A percentile compares a stretch with the other conserved stretches of the same genome.
These are phyloP conservation scores for Coccyzus lansbergi DNA, from an alignment of 2,797 vertebrate genomes.

Conservation along the genomic window DNA sequence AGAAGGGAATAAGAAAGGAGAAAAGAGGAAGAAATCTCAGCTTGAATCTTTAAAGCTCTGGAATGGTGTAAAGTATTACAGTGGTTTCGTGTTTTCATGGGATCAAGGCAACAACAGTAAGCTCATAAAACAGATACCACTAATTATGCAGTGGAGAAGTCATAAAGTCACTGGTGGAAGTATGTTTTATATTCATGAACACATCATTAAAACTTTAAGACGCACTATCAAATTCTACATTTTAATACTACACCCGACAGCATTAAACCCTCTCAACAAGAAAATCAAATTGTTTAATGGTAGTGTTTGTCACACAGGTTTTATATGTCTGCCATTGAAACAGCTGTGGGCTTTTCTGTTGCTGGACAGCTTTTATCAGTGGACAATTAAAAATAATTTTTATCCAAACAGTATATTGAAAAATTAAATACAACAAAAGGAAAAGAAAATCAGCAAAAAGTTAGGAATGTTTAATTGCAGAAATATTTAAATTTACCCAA, in stretches of 20 bases:
- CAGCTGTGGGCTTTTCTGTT: slow-evolving; percentile 72
- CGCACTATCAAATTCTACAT: slow-evolving; percentile 83
- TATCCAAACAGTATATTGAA: not conserved
- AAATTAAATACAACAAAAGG: not conserved
- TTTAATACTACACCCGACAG: slow-evolving; percentile 82
- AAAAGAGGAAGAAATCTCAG: slow-evolving; percentile 45
- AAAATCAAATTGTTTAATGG: slow-evolving; percentile 84
- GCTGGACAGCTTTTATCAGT: slow-evolving; percentile 55
- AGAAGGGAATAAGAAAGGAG: not conserved
- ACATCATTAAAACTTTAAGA: slow-evolving; percentile 88
- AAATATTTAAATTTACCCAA: slow-evolving; percentile 24
- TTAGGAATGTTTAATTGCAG: not conserved
- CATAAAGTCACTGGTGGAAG: slow-evolving; percentile 82
- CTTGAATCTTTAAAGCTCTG: slow-evolving; percentile 72
- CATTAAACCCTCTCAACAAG: slow-evolving; percentile 82
- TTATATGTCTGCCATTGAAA: slow-evolving; percentile 77
- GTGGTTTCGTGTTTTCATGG: slow-evolving; percentile 83
- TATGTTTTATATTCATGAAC: slow-evolving; percentile 86
- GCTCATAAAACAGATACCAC: slow-evolving; percentile 87
- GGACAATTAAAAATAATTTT: slow-evolving; percentile 68
- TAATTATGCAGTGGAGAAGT: slow-evolving; percentile 86
- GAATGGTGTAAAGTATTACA: slow-evolving; percentile 82
- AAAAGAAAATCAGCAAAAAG: not conserved
- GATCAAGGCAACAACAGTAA: slow-evolving; percentile 84
- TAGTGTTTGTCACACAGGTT: slow-evolving; percentile 80